Evolutionary conservation across 1,140 invertebrate species (phyloP).

Genomic region (Pseudachorutes palmiensis): DNA sequence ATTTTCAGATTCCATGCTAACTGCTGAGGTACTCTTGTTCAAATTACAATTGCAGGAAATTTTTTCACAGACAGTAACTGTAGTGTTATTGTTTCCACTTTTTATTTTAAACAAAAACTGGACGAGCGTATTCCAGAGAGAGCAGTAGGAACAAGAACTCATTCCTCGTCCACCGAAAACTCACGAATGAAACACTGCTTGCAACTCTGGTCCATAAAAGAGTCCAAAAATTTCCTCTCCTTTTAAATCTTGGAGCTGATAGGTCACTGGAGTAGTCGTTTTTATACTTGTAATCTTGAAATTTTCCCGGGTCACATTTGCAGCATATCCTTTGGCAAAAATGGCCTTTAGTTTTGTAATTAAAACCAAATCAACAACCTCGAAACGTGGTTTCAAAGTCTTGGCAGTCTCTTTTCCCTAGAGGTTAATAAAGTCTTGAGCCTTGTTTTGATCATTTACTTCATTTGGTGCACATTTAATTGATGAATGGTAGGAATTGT

Average conservation of each 20-base stretch:
- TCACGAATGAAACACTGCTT: not conserved
- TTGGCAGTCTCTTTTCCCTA: not conserved
- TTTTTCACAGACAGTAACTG: not conserved
- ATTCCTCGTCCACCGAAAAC: not conserved
- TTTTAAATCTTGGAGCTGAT: not conserved
- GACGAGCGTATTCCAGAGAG: not conserved
- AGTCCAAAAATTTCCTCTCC: not conserved
- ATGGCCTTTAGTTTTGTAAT: conserved; percentile 6
- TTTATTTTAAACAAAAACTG: not conserved
- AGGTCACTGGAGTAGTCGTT: not conserved
- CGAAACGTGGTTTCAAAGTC: conserved; percentile 2
- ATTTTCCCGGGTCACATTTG: not conserved
- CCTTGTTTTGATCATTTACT: conserved; percentile 16
- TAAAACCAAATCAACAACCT: not conserved
- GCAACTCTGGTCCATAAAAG: not conserved
- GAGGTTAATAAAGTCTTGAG: conserved; percentile 3
- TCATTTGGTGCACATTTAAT: conserved; percentile 14
- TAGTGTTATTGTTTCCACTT: not conserved
- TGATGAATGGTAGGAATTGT: conserved; percentile 17
- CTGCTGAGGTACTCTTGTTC: not conserved
- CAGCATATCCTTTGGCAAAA: conserved; percentile 6
- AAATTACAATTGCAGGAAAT: conserved; percentile 2
- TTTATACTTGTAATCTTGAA: not conserved
- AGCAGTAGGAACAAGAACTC: not conserved
- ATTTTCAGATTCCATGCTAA: too few relatives aligned